These are phyloP conservation scores for Aelia acuminata DNA, from an alignment of 2,888 invertebrate genomes.

Conservation along the genomic window DNA sequence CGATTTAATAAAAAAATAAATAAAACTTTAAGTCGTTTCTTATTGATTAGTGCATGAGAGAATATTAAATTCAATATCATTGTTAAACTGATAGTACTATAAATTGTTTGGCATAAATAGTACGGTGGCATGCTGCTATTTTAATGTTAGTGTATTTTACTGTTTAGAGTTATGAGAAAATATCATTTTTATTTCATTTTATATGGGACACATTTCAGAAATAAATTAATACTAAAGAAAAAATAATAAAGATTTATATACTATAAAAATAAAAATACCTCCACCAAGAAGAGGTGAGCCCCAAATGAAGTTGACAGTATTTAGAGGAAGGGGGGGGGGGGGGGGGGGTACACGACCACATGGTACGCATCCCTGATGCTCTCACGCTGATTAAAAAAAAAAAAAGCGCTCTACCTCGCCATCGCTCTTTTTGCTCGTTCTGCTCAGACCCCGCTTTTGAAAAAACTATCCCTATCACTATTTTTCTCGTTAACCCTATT, in stretches of 20 bases:
- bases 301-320: neutral
- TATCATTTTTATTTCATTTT: no score
- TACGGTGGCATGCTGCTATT: no score
- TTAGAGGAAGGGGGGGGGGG: no score
- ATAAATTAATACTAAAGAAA: no score
- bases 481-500: neutral
- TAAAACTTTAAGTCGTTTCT: neutral
- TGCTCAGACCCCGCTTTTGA: neutral
- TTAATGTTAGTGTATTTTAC: no score
- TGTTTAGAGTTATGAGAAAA: no score
- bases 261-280: no score
- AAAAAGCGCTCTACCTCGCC: neutral
- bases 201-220: no score
- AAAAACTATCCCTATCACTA: neutral
- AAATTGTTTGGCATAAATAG: no score
- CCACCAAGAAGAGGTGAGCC: neutral
- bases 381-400: slow-evolving; percentile 8
- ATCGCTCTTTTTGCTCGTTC: neutral
- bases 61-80: neutral
- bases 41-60: neutral
- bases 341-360: neutral
- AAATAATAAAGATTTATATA: no score
- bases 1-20: neutral
- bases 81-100: neutral
- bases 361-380: neutral